Conservation (phyloP, 2,113 vertebrate genomes). For the Triplophysa siluroides region DNA sequence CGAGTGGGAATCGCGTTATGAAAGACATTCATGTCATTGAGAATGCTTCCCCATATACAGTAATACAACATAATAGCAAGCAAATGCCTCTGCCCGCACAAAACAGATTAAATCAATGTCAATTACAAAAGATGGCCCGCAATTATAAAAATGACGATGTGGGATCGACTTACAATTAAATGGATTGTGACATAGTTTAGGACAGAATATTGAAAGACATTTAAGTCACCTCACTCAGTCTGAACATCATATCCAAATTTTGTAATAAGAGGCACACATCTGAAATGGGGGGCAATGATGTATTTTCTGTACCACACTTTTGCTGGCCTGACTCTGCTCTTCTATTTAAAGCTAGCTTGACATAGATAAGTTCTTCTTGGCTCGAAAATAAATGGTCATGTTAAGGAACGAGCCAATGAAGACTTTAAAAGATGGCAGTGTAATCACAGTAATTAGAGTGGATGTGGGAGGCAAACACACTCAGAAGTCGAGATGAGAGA, state of each 20-base stretch:
- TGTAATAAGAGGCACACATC: not conserved
- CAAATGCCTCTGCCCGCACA: not conserved
- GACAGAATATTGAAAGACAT: not conserved
- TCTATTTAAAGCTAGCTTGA: constrained; percentile 27
- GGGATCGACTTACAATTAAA: not conserved
- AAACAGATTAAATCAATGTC: constrained; percentile 5
- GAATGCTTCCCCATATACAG: not conserved
- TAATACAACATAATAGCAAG: not conserved
- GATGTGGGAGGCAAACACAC: constrained; percentile 55
- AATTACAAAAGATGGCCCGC: not conserved
- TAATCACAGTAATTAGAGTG: constrained; percentile 66
- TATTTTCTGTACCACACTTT: constrained; percentile 1
- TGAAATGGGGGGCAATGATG: not conserved
- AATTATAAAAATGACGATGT: not conserved
- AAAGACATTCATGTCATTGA: not conserved
- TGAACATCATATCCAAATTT: not conserved
- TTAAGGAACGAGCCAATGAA: constrained; percentile 45
- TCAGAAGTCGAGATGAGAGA: constrained; percentile 36
- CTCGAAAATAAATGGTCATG: constrained; percentile 52
- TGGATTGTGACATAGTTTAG: not conserved
- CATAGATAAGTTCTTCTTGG: constrained; percentile 46
- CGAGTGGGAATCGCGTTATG: not conserved
- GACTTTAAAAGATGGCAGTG: constrained; percentile 55
- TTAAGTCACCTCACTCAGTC: not conserved
- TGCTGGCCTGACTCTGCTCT: not conserved